Evolutionary conservation across 2,888 invertebrate genomes (phyloP).

Genomic region (Neelides folsomi): DNA sequence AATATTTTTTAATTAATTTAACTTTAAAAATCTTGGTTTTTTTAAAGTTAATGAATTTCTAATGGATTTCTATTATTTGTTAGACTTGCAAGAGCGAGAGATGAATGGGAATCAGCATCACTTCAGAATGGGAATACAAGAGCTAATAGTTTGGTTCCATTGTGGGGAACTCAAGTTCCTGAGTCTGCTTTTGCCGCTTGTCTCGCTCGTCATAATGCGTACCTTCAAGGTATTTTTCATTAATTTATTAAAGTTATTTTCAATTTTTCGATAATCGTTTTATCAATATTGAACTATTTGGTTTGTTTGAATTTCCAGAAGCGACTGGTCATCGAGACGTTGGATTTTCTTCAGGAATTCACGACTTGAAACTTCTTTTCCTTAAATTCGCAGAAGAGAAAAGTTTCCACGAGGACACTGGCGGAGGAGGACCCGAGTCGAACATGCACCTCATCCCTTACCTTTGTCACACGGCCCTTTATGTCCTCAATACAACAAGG

Average conservation of each 20-base stretch:
- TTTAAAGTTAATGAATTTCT: not conserved
- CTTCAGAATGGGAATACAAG: slow-evolving; percentile 95
- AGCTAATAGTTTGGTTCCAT: slow-evolving; percentile 88
- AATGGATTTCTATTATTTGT: not conserved
- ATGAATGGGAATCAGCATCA: slow-evolving; percentile 97
- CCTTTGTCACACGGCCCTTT: slow-evolving; percentile 82
- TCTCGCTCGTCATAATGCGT: slow-evolving; percentile 79
- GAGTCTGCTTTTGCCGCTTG: slow-evolving; percentile 88
- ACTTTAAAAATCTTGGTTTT: no score
- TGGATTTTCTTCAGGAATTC: slow-evolving; percentile 66
- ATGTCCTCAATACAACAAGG: slow-evolving; percentile 68
- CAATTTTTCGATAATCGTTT: not conserved
- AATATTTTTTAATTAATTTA: no score
- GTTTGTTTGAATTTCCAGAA: slow-evolving; percentile 35
- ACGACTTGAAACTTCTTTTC: slow-evolving; percentile 81
- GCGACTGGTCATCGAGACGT: slow-evolving; percentile 47
- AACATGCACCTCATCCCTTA: slow-evolving; percentile 95
- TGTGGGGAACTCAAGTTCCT: slow-evolving; percentile 91
- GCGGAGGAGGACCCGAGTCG: slow-evolving; percentile 90
- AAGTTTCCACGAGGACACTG: slow-evolving; percentile 94
- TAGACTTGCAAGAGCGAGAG: slow-evolving; percentile 54
- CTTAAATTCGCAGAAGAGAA: slow-evolving; percentile 82
- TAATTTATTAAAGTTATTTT: not conserved
- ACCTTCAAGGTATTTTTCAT: slow-evolving; percentile 49
- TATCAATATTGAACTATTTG: not conserved